These are phyloP conservation scores for Ophioninae sp. DNA, from an alignment of 2,888 invertebrate genomes.

Conservation along the genomic window DNA sequence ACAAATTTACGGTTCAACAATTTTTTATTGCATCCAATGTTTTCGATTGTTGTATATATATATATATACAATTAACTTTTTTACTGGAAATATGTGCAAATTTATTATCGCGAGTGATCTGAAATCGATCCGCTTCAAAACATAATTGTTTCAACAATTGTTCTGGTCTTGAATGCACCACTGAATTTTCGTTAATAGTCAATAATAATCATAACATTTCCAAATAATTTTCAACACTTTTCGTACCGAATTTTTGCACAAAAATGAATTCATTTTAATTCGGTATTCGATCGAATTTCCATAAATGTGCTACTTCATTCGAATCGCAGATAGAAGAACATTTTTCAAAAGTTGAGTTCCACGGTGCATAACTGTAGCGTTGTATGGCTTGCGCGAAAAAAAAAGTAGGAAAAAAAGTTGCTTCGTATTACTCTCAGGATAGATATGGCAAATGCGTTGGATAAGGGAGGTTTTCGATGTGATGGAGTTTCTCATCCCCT, in stretches of 20 bases:
- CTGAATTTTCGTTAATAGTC: no score
- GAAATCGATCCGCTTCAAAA: no score
- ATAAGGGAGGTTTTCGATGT: slow-evolving; percentile 48
- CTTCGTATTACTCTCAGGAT: slow-evolving; percentile 33
- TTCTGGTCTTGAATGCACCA: no score
- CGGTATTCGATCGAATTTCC: not conserved
- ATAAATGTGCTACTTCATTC: not conserved
- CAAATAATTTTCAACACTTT: no score
- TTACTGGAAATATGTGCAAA: no score
- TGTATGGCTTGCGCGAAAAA: slow-evolving; percentile 25
- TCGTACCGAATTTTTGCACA: not conserved
- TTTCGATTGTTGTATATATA: no score
- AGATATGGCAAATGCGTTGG: slow-evolving; percentile 34
- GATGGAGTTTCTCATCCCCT: slow-evolving; percentile 54
- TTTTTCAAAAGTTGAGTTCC: slow-evolving; percentile 16
- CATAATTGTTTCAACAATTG: no score
- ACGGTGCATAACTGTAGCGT: not conserved
- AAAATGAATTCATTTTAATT: not conserved
- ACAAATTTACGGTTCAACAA: not conserved
- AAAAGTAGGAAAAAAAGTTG: slow-evolving; percentile 25
- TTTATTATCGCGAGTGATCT: no score
- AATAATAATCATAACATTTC: no score
- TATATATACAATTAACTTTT: no score
- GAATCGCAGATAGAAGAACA: not conserved
- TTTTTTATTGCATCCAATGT: not conserved